Evolutionary conservation across 2,888 invertebrate species (phyloP), one percentile per base, ranked within the genome.

Genomic region (Ecdyonurus torrentis): DNA sequence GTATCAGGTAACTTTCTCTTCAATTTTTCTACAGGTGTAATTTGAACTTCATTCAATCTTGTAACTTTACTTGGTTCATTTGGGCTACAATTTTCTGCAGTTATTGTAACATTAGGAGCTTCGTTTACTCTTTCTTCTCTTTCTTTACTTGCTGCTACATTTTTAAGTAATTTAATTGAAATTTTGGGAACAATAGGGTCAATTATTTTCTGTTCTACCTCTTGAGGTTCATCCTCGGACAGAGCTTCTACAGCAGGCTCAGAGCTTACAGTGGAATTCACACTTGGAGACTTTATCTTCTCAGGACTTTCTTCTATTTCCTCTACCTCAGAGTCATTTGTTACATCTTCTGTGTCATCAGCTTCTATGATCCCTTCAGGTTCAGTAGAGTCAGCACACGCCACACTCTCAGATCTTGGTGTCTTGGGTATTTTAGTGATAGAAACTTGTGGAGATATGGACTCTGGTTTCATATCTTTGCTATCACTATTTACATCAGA

Each of bases 181-280:
- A 37, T 37, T 15, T 37, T 37, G 37, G 37, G 37, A 10, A 37
- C 37, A 15, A 37, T 10, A 15, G 3, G 25, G 1, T 7, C 37
- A n/a, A n/a, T n/a, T n/a, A n/a, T 64, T 63, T 55, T 65, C 62
- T n/a, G n/a, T n/a, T 65, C 61, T 1, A 64, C 62, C 58, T 63
- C 65, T 61, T 64, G 63, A 20, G 10, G 60, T 2, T 59, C 20
- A 15, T 58, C 61, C n/a, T 63, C 55, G 55, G 63, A 63, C 20
- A 61, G 62, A 23, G 63, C 62, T 37, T 62, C 23, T 37, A 61
- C 25, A 18, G 59, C 64, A 20, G 25, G 60, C n/a, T 63, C 63
- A 19, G 22, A 58, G 7, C 62, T 60, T 5, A 20, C 50, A 2
- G 1, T 7, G 37, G 18, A 24, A 7, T 58, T 20, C 59, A 15